Percentiles rank a stretch among this genome's conserved stretches.
Conservation (phyloP, 2,797 vertebrate species). For the Pteronotus mesoamericanus region DNA sequence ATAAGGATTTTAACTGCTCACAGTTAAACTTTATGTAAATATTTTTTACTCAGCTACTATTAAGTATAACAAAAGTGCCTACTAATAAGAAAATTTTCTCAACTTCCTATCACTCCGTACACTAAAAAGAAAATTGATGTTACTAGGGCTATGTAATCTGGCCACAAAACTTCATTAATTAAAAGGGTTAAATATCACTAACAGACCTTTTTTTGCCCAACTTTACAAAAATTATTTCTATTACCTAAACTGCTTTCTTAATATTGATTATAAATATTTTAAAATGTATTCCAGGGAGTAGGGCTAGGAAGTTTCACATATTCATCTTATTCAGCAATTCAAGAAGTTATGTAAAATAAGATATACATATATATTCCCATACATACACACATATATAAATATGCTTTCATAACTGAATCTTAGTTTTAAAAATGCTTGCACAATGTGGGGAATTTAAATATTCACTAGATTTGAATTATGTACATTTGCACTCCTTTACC, state of each 20-base stretch:
- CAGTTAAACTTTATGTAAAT: constrained; percentile 42
- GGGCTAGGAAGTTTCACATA: constrained; percentile 61
- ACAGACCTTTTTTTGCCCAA: constrained; percentile 50
- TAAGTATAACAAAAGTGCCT: background rate
- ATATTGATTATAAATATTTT: constrained; percentile 65
- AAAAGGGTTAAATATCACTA: constrained; percentile 26
- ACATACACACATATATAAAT: constrained; percentile 3
- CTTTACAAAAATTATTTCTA: constrained; percentile 51
- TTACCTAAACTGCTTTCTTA: constrained; percentile 54
- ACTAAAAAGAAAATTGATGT: constrained; percentile 43
- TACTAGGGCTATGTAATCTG: constrained; percentile 22
- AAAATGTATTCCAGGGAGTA: constrained; percentile 53
- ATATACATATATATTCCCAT: constrained; percentile 55
- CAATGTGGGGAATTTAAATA: constrained; percentile 69
- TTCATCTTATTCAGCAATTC: constrained; percentile 60
- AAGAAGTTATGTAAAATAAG: constrained; percentile 67
- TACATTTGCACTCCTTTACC: constrained; percentile 51
- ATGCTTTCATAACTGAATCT: constrained; percentile 54
- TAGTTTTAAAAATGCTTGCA: constrained; percentile 51
- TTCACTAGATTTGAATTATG: constrained; percentile 57
- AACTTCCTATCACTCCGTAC: constrained; percentile 16
- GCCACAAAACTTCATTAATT: constrained; percentile 45
- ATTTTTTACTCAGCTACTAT: constrained; percentile 37
- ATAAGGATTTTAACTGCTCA: constrained; percentile 48
- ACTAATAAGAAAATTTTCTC: constrained; percentile 45